Evolutionary conservation across 2,113 vertebrate species (phyloP).

Genomic region (Indicator maculatus): DNA sequence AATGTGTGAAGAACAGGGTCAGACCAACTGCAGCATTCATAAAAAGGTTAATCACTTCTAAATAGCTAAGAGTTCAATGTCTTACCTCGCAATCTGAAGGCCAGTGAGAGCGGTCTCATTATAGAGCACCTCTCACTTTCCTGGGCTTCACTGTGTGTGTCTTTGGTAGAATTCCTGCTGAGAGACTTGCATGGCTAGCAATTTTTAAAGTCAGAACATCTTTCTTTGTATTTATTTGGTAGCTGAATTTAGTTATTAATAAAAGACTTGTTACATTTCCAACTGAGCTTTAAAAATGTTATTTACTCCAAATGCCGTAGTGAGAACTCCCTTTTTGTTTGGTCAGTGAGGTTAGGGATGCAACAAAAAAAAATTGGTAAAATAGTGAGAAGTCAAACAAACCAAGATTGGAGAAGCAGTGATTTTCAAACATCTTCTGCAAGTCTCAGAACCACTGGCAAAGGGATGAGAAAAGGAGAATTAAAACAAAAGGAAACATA

Average conservation of each 20-base stretch:
- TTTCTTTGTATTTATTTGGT: neutral
- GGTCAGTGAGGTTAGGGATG: neutral
- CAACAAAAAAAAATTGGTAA: neutral
- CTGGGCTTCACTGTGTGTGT: neutral
- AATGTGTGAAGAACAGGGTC: neutral
- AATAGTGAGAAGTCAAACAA: neutral
- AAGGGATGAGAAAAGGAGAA: neutral
- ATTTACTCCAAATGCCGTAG: neutral
- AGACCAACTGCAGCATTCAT: neutral
- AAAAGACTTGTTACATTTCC: neutral
- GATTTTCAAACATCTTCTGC: neutral
- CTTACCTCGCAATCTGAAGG: conserved; percentile 6
- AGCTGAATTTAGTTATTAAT: neutral
- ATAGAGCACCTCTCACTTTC: neutral
- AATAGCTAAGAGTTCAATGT: neutral
- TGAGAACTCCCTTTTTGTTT: neutral
- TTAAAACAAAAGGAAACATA: neutral
- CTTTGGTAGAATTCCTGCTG: conserved; percentile 35
- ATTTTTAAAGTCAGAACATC: neutral
- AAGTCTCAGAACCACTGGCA: neutral
- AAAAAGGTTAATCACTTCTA: conserved; percentile 35
- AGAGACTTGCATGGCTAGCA: neutral
- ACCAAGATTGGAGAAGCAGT: neutral
- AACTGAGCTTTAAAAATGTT: neutral
- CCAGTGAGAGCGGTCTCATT: conserved; percentile 20